These are phyloP conservation scores for Nomada ferruginata DNA, from an alignment of 2,888 invertebrate species.

Conservation along the genomic window DNA sequence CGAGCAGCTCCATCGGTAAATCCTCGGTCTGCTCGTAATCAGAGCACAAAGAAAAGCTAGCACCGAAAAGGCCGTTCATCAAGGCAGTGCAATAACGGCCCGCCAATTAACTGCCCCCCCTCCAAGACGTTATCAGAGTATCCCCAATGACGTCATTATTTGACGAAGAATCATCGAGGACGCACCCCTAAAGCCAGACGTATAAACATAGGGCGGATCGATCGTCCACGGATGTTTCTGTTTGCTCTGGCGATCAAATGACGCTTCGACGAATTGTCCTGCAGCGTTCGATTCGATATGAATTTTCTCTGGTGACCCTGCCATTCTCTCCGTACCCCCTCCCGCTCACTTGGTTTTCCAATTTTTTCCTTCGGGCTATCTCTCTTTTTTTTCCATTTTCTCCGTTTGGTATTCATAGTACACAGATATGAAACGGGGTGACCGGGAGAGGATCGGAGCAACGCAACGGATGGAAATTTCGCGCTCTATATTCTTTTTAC, in stretches of 20 bases:
- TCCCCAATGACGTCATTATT: constrained; percentile 68
- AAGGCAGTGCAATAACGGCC: constrained; percentile 26
- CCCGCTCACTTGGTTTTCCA: not conserved
- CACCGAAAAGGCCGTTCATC: constrained; percentile 18
- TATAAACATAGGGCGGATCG: constrained; percentile 46
- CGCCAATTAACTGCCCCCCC: constrained; percentile 50
- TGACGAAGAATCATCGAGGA: constrained; percentile 53
- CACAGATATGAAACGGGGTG: not conserved
- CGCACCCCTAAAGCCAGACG: constrained; percentile 8
- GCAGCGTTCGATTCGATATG: constrained; percentile 64
- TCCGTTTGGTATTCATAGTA: no score
- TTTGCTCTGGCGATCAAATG: constrained; percentile 72
- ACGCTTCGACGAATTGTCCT: constrained; percentile 69
- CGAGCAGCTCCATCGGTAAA: constrained; percentile 6
- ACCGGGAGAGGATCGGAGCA: not conserved
- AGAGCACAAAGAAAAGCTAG: constrained; percentile 31
- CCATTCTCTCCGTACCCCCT: not conserved
- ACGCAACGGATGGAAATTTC: constrained; percentile 25
- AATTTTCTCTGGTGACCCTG: constrained; percentile 64
- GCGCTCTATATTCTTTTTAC: constrained; percentile 33
- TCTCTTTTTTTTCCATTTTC: not conserved
- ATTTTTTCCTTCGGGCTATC: not conserved
- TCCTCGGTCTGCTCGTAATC: constrained; percentile 2
- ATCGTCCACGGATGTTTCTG: constrained; percentile 61
- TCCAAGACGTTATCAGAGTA: constrained; percentile 27